Evolutionary conservation across 1,140 invertebrate species (phyloP).

Genomic region (Goniozus legneri): DNA sequence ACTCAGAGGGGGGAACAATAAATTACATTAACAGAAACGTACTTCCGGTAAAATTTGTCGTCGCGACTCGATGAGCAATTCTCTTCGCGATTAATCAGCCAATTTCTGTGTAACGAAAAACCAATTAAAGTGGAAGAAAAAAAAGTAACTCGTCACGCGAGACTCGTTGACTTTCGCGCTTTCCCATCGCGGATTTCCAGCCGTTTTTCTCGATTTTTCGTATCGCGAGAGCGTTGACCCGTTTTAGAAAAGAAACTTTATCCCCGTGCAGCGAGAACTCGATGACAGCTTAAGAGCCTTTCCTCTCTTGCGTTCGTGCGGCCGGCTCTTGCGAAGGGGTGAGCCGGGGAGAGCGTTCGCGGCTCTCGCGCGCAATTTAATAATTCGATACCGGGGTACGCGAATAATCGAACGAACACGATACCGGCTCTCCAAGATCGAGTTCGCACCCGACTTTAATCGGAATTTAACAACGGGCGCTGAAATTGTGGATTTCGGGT

Average conservation of each 20-base stretch:
- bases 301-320: no score
- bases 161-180: no score
- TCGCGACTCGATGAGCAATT: no score
- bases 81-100: no score
- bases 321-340: background rate
- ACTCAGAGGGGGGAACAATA: no score
- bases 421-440: background rate
- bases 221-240: slow-evolving; percentile 18
- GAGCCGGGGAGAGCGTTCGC: slow-evolving; percentile 7
- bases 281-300: slow-evolving; percentile 54
- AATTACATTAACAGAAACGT: no score
- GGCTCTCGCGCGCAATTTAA: slow-evolving; percentile 39
- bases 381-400: slow-evolving; percentile 37
- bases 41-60: no score
- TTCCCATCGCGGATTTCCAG: no score
- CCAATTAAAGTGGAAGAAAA: no score
- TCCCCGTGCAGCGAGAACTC: slow-evolving; percentile 37
- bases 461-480: background rate
- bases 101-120: no score
- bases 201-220: no score
- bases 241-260: slow-evolving; percentile 43
- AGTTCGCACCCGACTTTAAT: background rate
- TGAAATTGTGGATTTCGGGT: background rate
- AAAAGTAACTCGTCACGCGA: no score
- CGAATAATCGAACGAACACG: slow-evolving; percentile 33